Evolutionary conservation across 1,140 invertebrate species (phyloP), one percentile per base, ranked within the genome.

Genomic region (Hyles vespertilio): DNA sequence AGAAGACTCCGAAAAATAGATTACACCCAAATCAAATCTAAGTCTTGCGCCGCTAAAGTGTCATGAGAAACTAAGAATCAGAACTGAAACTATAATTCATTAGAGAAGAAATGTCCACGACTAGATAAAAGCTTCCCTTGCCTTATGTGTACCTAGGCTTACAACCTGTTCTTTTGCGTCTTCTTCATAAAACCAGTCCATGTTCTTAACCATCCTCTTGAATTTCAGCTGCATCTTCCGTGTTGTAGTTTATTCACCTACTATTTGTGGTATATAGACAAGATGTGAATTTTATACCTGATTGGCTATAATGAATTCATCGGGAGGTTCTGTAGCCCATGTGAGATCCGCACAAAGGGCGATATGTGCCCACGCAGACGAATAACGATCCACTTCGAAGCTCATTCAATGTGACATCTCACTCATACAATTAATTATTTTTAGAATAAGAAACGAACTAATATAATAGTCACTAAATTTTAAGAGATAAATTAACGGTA

Each of bases 381-480:
- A 79, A 61, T 81, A 80, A 59, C 82, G 84, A 83, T 85, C 84
- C 81, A 84, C 81, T 68, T 88, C 81, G 84, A 84, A 84, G 84
- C 69, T 88, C 85, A 88, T 88, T 88, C 85, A 88, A 88, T 84
- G 85, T 85, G 78, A 79, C 85, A 87, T 83, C 59, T 78, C 81
- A 84, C 68, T 60, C 75, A 76, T 76, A 81, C 70, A 82, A 79
- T 74, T 77, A 88, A 79, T 75, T 79, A 77, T 78, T 67, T 82
- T 77, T 75, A 82, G 58, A 77, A 76, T 80, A 79, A 83, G 61
- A 79, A 78, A 81, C 60, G 62, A 78, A 80, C 63, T 81, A 85
- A 81, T 84, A 83, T 77, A 80, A 77, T 78, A 80, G 58, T 76
- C 78, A 83, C 79, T 84, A 85, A 81, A 81, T 78, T 79, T 78